Evolutionary conservation across 1,140 invertebrate genomes (phyloP), one percentile per base, ranked within the genome.

Genomic region (Homarus americanus): DNA sequence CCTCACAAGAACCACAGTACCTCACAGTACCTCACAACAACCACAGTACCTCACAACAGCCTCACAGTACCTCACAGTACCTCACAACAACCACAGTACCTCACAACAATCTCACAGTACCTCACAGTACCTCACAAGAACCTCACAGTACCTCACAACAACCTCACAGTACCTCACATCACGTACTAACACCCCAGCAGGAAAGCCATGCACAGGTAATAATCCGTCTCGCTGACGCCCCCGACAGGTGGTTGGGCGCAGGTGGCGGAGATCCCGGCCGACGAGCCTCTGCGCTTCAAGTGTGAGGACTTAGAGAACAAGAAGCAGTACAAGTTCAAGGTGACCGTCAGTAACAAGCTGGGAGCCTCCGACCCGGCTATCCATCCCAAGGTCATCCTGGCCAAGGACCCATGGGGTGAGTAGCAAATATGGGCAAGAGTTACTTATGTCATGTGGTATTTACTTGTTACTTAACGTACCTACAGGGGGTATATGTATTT

Each of bases 401-500:
- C 98, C 58, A 99, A 99, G 95, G 98, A 99, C 96, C 98, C 98
- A 93, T 99, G 98, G 97, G 98, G 97, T 98, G 95, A 95, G 95
- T 93, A 32, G 15, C 0, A 58, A 4, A 58, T 15, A n/a, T n/a
- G n/a, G n/a, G n/a, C n/a, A n/a, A n/a, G n/a, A n/a, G n/a, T n/a
- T n/a, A n/a, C n/a, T n/a, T n/a, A n/a, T n/a, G n/a, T n/a, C n/a
- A n/a, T n/a, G n/a, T n/a, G n/a, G n/a, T n/a, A n/a, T n/a, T n/a
- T n/a, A n/a, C n/a, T n/a, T n/a, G n/a, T n/a, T n/a, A n/a, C n/a
- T n/a, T n/a, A n/a, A n/a, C n/a, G n/a, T n/a, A n/a, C n/a, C n/a
- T n/a, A n/a, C n/a, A n/a, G n/a, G n/a, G n/a, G n/a, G n/a, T n/a
- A n/a, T n/a, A n/a, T n/a, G n/a, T n/a, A n/a, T n/a, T n/a, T n/a